Percentiles rank a stretch among this genome's conserved stretches.
Evolutionary conservation across 2,888 invertebrate species (phyloP).

Genomic region (Platycheirus rosarum): DNA sequence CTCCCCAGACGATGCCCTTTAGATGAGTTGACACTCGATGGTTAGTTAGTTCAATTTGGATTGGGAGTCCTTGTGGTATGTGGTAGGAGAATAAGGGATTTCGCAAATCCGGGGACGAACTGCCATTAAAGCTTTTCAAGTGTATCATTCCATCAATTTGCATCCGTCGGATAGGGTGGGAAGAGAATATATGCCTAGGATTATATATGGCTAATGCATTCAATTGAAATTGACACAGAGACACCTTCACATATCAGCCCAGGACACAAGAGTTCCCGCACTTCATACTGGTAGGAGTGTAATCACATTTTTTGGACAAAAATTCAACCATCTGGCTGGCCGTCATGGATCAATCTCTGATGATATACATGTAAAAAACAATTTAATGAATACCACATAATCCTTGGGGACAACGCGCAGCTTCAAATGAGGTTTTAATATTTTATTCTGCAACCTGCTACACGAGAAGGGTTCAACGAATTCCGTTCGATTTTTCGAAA

Average conservation of each 20-base stretch:
- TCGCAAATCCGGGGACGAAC: slow-evolving; percentile 41
- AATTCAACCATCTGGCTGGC: slow-evolving; percentile 56
- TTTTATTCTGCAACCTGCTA: slow-evolving; percentile 7
- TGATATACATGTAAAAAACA: slow-evolving; percentile 57
- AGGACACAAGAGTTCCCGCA: background rate
- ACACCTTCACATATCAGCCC: slow-evolving; percentile 25
- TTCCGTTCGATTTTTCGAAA: slow-evolving; percentile 66
- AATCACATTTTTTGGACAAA: slow-evolving; percentile 47
- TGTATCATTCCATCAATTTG: slow-evolving; percentile 70
- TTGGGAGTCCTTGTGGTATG: slow-evolving; percentile 56
- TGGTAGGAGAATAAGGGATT: background rate
- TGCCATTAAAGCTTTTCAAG: slow-evolving; percentile 68
- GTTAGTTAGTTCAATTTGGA: slow-evolving; percentile 69
- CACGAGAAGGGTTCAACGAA: slow-evolving; percentile 47
- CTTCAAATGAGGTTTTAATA: slow-evolving; percentile 68
- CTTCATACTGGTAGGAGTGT: background rate
- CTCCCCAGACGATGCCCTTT: slow-evolving; percentile 49
- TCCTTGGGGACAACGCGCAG: slow-evolving; percentile 37
- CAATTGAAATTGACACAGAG: slow-evolving; percentile 57
- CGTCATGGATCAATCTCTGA: slow-evolving; percentile 41
- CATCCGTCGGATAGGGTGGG: slow-evolving; percentile 34
- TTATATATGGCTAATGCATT: slow-evolving; percentile 51
- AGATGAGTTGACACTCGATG: slow-evolving; percentile 70
- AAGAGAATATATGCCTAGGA: background rate
- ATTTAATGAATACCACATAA: slow-evolving; percentile 59